These are phyloP conservation scores for Electrona antarctica DNA, from an alignment of 2,113 vertebrate genomes.

Conservation along the genomic window DNA sequence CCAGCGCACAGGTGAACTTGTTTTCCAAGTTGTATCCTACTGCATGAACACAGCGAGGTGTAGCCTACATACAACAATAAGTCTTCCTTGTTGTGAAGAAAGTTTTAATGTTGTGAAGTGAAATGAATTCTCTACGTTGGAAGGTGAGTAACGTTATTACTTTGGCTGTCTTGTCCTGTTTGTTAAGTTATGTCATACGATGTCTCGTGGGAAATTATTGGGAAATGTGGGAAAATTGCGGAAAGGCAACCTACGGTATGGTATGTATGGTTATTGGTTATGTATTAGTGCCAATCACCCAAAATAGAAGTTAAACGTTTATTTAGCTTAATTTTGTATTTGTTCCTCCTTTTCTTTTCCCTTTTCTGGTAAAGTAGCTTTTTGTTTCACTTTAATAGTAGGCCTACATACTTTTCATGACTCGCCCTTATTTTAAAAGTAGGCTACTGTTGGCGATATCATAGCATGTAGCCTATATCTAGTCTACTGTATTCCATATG, in stretches of 20 bases:
- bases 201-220: background rate
- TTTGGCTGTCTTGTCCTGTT: background rate
- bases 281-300: background rate
- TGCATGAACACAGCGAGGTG: too few relatives aligned
- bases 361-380: too few relatives aligned
- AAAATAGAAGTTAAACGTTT: background rate
- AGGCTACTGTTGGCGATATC: too few relatives aligned
- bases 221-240: background rate
- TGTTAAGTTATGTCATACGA: background rate
- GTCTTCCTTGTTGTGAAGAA: background rate
- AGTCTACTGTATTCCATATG: too few relatives aligned
- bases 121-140: constrained; percentile 19
- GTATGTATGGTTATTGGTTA: background rate
- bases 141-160: constrained; percentile 45
- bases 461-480: too few relatives aligned
- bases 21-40: background rate
- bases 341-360: too few relatives aligned
- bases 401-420: too few relatives aligned
- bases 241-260: background rate
- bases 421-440: too few relatives aligned
- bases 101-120: constrained; percentile 6
- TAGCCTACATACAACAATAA: background rate
- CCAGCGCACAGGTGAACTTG: constrained; percentile 34
- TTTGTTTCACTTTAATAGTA: too few relatives aligned
- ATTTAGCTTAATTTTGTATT: too few relatives aligned